Base-by-base conservation (phyloP, 2,797 vertebrate genomes). In the Artibeus lituratus region DNA sequence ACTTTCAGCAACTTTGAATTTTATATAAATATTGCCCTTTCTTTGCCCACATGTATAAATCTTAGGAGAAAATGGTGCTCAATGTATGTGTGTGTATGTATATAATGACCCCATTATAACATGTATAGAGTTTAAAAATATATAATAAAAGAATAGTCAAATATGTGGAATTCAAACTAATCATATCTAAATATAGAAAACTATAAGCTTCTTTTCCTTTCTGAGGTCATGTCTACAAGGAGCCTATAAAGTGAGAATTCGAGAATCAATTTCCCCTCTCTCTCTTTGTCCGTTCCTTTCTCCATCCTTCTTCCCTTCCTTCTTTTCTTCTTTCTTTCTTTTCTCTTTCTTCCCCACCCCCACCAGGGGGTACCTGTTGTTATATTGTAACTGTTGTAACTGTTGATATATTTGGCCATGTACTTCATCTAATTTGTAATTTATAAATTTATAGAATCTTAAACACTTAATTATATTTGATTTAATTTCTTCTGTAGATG, bases 121-220 rank as follows among this genome's bases (percentile, higher is more conserved):
- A 5, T 51, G 2, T 70, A 57, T 29, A 86, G 37, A 90, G 19
- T 84, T 93, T 89, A 96, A 73, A 67, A 96, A 85, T 57, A 42
- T 32, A 55, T 22, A 84, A 93, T 90, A 84, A 95, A 96, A 91
- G 32, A 55, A 93, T 57, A 74, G 29, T 44, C 55, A 83, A 85
- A 78, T 83, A 65, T 76, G n/a, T 78, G 74, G 53, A 85, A 89
- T 84, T 93, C 51, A 57, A 96, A 81, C 10, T 32, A 94, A 86
- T 87, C 24, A 16, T 42, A 59, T 51, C 70, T 87, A 82, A 53
- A 87, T 74, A 37, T n/a, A 78, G 42, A 94, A 67, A 91, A 51
- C 39, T 62, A 19, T 80, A 90, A 94, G n/a, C 5, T 88, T 96
- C 65, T 65, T 91, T 93, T 65, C 3, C 67, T 91, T 83, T 96